Percentiles rank a stretch among this genome's conserved stretches.
phyloP scores from a whole-genome alignment of 2,888 invertebrate species.

The Alloplasta piceator region DNA sequence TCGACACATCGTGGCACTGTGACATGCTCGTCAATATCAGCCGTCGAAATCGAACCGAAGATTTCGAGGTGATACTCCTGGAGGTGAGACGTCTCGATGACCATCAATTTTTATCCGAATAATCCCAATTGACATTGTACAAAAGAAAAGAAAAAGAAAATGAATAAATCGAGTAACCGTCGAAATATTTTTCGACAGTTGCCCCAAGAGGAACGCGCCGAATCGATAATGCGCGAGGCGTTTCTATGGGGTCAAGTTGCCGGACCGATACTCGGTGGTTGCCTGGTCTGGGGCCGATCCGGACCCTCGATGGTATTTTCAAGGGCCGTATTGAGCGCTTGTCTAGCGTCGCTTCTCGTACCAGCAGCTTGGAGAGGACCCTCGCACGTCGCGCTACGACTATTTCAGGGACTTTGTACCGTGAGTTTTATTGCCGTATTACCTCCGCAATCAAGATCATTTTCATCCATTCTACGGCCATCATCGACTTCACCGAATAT shows the following conservation, averaged over 20 bases:
- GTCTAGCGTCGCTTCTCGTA: constrained; percentile 84
- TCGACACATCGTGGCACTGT: constrained; percentile 82
- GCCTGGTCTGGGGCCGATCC: constrained; percentile 85
- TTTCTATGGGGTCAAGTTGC: constrained; percentile 86
- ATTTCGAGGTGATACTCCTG: constrained; percentile 79
- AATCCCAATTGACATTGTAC: neutral
- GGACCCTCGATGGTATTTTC: constrained; percentile 86
- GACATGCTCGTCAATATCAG: constrained; percentile 81
- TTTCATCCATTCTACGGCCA: too few relatives aligned
- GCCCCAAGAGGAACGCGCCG: constrained; percentile 85
- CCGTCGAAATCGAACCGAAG: constrained; percentile 80
- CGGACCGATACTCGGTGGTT: constrained; percentile 85
- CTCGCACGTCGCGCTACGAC: constrained; percentile 85
- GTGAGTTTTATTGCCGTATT: constrained; percentile 76
- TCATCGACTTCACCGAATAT: too few relatives aligned
- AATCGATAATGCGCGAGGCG: constrained; percentile 85
- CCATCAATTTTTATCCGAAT: neutral
- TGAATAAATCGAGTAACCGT: neutral
- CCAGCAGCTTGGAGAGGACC: constrained; percentile 86
- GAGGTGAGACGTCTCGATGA: constrained; percentile 73
- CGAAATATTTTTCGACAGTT: constrained; percentile 77
- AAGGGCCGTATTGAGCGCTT: constrained; percentile 85
- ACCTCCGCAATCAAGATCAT: too few relatives aligned
- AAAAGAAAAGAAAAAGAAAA: neutral
- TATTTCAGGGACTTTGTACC: constrained; percentile 85